Conservation (phyloP, 2,797 vertebrate species). For the Monodelphis domestica region DNA sequence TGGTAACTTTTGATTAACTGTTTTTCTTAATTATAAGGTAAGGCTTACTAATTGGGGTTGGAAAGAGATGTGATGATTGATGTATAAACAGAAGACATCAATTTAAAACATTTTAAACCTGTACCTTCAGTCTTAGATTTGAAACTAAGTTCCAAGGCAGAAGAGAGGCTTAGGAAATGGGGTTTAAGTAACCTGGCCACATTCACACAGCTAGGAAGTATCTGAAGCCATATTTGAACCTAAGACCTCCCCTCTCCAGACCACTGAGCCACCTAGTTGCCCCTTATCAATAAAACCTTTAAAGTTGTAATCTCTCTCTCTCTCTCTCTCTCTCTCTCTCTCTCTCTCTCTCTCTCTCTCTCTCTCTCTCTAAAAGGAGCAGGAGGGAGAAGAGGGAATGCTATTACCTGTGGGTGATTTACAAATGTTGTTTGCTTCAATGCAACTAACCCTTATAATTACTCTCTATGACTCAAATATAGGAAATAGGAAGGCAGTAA, state of each 20-base stretch:
- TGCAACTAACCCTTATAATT: neutral
- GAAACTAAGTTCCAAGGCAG: too few relatives aligned
- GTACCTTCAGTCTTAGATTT: too few relatives aligned
- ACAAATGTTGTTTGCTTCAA: neutral
- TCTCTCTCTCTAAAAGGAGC: too few relatives aligned
- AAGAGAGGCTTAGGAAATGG: too few relatives aligned
- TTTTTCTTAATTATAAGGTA: neutral
- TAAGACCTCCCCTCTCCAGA: too few relatives aligned
- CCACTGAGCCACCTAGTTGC: too few relatives aligned
- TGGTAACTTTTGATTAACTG: neutral
- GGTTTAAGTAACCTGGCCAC: too few relatives aligned
- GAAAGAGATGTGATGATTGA: neutral
- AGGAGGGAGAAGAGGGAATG: too few relatives aligned
- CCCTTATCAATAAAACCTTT: neutral
- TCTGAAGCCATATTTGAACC: too few relatives aligned
- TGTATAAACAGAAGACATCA: neutral
- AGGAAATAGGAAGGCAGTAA: slow-evolving; percentile 2
- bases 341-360: neutral
- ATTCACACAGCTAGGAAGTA: too few relatives aligned
- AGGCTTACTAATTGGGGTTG: neutral
- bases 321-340: neutral
- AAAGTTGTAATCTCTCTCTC: neutral
- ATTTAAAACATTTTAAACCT: too few relatives aligned
- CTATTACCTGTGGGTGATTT: too few relatives aligned
- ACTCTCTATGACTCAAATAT: slow-evolving; percentile 20